Evolutionary conservation across 2,888 invertebrate species (phyloP), one percentile per base, ranked within the genome.

Genomic region (Hipparchia semele): DNA sequence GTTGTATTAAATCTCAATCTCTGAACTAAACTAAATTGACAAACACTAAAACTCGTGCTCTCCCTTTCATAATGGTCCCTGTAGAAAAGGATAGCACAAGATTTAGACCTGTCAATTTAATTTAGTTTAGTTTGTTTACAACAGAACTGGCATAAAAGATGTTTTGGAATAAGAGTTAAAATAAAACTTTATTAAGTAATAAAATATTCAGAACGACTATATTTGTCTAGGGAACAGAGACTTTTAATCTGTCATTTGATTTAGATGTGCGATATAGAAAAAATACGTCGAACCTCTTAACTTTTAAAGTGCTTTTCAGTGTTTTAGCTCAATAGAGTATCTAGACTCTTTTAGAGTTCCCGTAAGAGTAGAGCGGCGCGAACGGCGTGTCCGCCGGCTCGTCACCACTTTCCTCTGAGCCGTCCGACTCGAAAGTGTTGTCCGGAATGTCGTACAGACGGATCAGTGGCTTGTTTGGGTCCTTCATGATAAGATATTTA

Each of bases 391-490:
- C 94, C 0, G 87, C 90, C 59, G 86, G 94, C 70, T 94, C 98
- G 80, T 97, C 97, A 12, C 97, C 97, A 67, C 96, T 96, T 74
- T 97, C 97, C 67, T 98, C 97, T 8, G 98, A 98, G n/a, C 98
- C 98, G 87, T 99, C 99, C 59, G 98, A 98, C 86, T 99, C 99
- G 92, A 99, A 99, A 0, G 99, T 99, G 88, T 99, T 98, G 90
- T 99, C 99, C 69, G 99, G 99, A 87, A 99, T 99, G 90, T 99
- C 98, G 89, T 99, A 99, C 80, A 99, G 95, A 79, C 99, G 97
- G 81, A 99, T 98, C 95, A 99, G 96, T 0, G 98, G 98, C 96
- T 99, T 99, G 94, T 99, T 99, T 4, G 99, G 99, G 91, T 99
- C 99, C 93, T 99, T 99, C 98, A 99, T 98, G 80, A 99, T 98